Evolutionary conservation across 53 echinoderm and acorn worm species (phyloP).

Genomic region (Apostichopus leukothele): DNA sequence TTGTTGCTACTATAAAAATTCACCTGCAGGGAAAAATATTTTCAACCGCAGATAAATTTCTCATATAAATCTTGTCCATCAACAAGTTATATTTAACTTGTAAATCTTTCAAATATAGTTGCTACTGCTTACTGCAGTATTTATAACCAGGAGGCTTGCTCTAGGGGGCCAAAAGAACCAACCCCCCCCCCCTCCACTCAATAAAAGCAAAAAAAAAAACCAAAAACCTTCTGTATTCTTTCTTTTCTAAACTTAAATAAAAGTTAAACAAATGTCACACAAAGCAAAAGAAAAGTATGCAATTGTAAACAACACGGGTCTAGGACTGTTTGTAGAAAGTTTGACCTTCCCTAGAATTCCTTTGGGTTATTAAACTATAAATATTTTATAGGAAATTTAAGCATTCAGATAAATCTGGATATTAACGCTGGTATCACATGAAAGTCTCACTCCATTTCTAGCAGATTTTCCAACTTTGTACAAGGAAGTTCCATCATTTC

Average conservation of each 20-base stretch:
- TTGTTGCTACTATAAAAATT: neutral
- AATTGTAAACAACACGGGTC: no score
- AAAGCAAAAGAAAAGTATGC: no score
- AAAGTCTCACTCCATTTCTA: no score
- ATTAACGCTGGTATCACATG: no score
- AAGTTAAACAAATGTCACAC: no score
- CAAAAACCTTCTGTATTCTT: no score
- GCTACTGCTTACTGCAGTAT: neutral
- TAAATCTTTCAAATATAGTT: conserved; percentile 18
- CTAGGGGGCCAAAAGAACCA: conserved; percentile 13
- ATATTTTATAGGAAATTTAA: no score
- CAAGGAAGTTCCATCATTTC: no score
- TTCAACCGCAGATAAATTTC: neutral
- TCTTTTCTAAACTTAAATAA: no score
- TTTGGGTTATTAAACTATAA: neutral
- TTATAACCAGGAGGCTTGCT: conserved; percentile 2
- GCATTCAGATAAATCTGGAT: no score
- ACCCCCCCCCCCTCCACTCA: neutral
- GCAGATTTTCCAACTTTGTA: no score
- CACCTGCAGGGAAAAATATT: neutral
- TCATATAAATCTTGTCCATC: conserved; percentile 20
- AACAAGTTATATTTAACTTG: conserved; percentile 33
- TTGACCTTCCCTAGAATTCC: neutral
- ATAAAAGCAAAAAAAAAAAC: no score
- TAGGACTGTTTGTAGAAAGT: neutral